phyloP scores from a whole-genome alignment of 2,888 invertebrate genomes.

The Achlya flavicornis region DNA sequence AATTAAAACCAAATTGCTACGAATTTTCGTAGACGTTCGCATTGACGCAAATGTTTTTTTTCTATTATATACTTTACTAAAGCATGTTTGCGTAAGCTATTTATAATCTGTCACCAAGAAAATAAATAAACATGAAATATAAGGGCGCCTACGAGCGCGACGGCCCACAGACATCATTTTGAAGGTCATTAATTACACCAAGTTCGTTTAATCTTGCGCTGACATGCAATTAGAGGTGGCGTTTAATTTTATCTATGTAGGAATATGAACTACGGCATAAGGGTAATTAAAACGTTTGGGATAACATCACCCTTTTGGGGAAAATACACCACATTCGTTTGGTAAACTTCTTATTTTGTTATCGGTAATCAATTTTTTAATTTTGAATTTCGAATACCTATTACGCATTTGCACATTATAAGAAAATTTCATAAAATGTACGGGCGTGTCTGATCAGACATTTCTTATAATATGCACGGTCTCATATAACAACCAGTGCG shows the following conservation, averaged over 20 bases:
- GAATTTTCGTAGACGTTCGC: background rate
- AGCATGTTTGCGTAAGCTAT: background rate
- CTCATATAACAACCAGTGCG: too few relatives aligned
- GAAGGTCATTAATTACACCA: background rate
- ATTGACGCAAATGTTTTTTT: background rate
- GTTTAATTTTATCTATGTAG: background rate
- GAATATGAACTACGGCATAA: background rate
- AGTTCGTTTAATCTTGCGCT: conserved; percentile 1
- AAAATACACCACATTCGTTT: background rate
- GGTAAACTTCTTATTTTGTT: background rate
- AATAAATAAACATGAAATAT: conserved; percentile 4
- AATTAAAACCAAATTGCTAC: background rate
- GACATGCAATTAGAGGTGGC: background rate
- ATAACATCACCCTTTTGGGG: background rate
- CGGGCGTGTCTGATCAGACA: too few relatives aligned
- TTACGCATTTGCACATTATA: too few relatives aligned
- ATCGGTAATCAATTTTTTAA: too few relatives aligned
- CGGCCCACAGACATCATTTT: background rate
- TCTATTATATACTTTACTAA: background rate
- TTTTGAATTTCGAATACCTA: background rate
- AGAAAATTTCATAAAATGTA: too few relatives aligned
- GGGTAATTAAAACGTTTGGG: background rate
- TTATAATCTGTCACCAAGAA: background rate
- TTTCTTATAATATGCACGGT: too few relatives aligned
- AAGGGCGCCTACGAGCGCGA: background rate